Evolutionary conservation across 2,797 vertebrate species (phyloP).

Genomic region (Trachurus trachurus): DNA sequence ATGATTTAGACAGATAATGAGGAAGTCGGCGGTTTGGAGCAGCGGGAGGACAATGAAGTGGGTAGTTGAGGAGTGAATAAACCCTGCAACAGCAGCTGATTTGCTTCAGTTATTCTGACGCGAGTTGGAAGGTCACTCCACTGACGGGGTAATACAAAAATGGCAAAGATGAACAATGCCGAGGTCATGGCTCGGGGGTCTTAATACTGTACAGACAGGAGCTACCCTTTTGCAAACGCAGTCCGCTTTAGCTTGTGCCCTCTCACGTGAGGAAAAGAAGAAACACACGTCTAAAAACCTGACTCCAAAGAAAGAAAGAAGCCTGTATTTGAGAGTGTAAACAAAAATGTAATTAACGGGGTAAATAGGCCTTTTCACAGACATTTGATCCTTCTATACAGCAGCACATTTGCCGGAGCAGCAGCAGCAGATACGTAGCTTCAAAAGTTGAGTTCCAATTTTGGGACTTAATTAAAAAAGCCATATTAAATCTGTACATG

Average conservation of each 20-base stretch:
- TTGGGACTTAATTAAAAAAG: conserved; percentile 72
- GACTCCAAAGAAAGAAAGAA: conserved; percentile 19
- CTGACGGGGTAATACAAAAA: conserved; percentile 23
- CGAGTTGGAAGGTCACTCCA: conserved; percentile 42
- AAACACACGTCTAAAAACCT: conserved; percentile 25
- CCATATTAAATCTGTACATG: conserved; percentile 53
- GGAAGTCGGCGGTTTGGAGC: conserved; percentile 10
- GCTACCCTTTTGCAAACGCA: conserved; percentile 23
- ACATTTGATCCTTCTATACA: conserved; percentile 59
- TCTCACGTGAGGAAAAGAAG: conserved; percentile 6
- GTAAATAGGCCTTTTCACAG: conserved; percentile 58
- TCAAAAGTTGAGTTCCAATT: conserved; percentile 65
- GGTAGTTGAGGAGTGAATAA: not conserved
- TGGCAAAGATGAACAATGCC: conserved; percentile 39
- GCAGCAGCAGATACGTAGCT: conserved; percentile 35
- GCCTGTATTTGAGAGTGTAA: conserved; percentile 51
- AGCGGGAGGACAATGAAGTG: not conserved
- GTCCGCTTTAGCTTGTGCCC: conserved; percentile 7
- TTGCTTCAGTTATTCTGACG: conserved; percentile 25
- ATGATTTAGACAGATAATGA: conserved; percentile 22
- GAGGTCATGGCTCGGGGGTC: conserved; percentile 12
- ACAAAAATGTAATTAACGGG: conserved; percentile 74
- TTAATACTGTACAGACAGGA: conserved; percentile 19
- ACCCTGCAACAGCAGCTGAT: conserved; percentile 9
- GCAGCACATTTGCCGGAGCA: conserved; percentile 44